Conservation (phyloP, 2,888 invertebrate species). For the Eupeodes luniger region DNA sequence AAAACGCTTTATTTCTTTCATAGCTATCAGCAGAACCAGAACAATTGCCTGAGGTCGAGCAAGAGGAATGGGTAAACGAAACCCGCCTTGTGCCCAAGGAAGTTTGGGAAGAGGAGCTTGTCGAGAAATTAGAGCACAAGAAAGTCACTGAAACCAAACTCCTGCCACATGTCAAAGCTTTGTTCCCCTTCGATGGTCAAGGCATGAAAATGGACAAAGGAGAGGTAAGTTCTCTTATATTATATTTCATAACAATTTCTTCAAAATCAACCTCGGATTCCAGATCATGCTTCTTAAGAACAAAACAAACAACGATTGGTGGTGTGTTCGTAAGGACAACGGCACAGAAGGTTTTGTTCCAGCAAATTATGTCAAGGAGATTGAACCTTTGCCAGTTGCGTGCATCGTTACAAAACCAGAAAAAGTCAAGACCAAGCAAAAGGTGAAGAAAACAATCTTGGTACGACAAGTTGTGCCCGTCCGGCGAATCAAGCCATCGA, state of each 20-base stretch:
- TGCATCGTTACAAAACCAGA: slow-evolving; percentile 94
- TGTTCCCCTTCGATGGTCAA: slow-evolving; percentile 96
- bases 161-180: slow-evolving; percentile 93
- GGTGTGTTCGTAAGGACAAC: slow-evolving; percentile 97
- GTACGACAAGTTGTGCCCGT: slow-evolving; percentile 94
- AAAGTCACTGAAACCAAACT: slow-evolving; percentile 94
- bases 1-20: slow-evolving; percentile 19
- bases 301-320: slow-evolving; percentile 99
- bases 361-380: slow-evolving; percentile 97
- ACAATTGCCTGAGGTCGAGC: slow-evolving; percentile 85
- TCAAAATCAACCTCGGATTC: not conserved
- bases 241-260: not conserved
- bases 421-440: slow-evolving; percentile 92
- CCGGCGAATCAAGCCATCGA: slow-evolving; percentile 86
- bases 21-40: slow-evolving; percentile 87
- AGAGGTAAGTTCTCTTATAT: slow-evolving; percentile 85
- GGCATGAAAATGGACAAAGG: slow-evolving; percentile 96
- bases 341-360: slow-evolving; percentile 98
- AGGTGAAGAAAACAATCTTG: slow-evolving; percentile 95
- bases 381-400: slow-evolving; percentile 93
- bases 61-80: slow-evolving; percentile 92
- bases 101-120: slow-evolving; percentile 95
- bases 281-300: slow-evolving; percentile 93
- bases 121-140: slow-evolving; percentile 92
- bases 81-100: slow-evolving; percentile 94